Evolutionary conservation across 2,888 invertebrate species (phyloP), one percentile per base, ranked within the genome.

Genomic region (Pristionchus exspectatus): DNA sequence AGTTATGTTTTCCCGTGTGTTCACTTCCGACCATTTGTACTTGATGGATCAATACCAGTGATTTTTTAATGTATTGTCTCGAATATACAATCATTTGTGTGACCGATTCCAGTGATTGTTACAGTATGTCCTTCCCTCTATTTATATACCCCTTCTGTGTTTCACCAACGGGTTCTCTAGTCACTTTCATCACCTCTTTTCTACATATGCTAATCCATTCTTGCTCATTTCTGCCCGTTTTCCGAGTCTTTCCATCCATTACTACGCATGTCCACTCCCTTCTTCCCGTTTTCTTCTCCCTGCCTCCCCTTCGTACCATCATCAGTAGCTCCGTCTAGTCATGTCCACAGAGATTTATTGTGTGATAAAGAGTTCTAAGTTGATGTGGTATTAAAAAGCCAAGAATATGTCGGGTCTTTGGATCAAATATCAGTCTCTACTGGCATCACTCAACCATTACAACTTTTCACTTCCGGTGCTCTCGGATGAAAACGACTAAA

Each of bases 291-390:
- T 72, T 72, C 33, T 33, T 33, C 30, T 30, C n/a, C 50, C 10
- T 50, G 16, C 50, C 33, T 5, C 27, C 33, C 72, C 33, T 72
- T 30, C 30, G 59, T 24, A 33, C 30, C 81, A 50, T 50, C 81
- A 81, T 81, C 81, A 81, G 81, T 81, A 81, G 81, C 14, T 81
- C 81, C 81, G 81, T 81, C 81, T 81, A 81, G 81, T 81, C 81
- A 81, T 81, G 81, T 27, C 81, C 18, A 12, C 81, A 50, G n/a
- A 81, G 81, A 81, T 50, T 77, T 38, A 54, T 81, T 81, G n/a
- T 50, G 18, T 50, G 81, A 81, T 81, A 54, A 81, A 81, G 81
- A 81, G 81, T 18, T 81, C 27, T 81, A n/a, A 54, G 27, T 81
- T 54, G 44, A 54, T 18, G 14, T n/a, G n/a, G n/a, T n/a, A n/a